phyloP scores from a whole-genome alignment of 2,797 vertebrate species.

The Fratercula arctica region DNA sequence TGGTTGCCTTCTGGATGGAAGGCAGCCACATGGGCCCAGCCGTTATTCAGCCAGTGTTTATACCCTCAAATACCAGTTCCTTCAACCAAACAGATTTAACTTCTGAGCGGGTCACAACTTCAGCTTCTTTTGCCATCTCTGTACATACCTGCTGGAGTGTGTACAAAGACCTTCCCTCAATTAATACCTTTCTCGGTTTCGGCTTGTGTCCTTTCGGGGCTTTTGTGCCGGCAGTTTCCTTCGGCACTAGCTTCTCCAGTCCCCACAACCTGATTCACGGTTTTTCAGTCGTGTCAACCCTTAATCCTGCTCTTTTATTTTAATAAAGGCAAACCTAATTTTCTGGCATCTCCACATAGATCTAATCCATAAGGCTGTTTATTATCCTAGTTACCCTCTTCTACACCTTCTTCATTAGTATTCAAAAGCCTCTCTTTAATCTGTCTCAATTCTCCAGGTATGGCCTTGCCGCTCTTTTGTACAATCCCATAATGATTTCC shows the following conservation, averaged over 20 bases:
- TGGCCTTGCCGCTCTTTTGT: not conserved
- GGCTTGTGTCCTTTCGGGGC: fast-evolving
- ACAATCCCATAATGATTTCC: conserved; percentile 53
- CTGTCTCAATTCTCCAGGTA: conserved; percentile 49
- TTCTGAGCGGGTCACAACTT: not conserved
- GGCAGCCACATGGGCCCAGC: not conserved
- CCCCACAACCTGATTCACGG: fast-evolving
- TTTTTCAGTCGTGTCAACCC: not conserved
- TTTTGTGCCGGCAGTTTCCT: not conserved
- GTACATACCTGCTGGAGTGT: fast-evolving
- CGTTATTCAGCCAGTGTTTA: not conserved
- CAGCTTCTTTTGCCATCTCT: not conserved
- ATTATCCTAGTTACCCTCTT: conserved; percentile 53
- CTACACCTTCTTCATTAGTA: conserved; percentile 11
- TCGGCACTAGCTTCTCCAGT: not conserved
- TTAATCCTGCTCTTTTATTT: not conserved
- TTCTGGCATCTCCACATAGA: conserved; percentile 54
- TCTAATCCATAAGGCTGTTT: conserved; percentile 54
- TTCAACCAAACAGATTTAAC: not conserved
- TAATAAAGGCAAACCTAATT: conserved; percentile 59
- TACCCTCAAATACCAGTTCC: not conserved
- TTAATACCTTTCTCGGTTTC: not conserved
- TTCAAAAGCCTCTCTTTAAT: conserved; percentile 51
- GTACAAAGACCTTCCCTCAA: not conserved
- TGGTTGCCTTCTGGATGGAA: not conserved